These are phyloP conservation scores for Drosophila mauritiana DNA, from an alignment of 1,140 invertebrate genomes.

Conservation along the genomic window DNA sequence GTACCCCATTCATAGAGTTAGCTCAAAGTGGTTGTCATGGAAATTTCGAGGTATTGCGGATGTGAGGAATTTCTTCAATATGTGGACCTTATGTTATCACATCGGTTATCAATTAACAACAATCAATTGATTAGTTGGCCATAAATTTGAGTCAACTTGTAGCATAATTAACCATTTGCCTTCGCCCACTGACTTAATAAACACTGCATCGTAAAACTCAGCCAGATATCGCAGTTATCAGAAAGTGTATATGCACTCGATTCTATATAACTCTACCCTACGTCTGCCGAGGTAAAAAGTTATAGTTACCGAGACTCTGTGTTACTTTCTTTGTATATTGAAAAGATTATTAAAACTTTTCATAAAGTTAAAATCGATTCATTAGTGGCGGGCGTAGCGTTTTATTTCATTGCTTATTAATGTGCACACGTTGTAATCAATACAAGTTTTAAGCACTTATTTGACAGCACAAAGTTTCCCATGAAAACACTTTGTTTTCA, in stretches of 20 bases:
- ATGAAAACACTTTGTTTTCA: too few relatives aligned
- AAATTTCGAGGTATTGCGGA: not conserved
- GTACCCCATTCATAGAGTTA: not conserved
- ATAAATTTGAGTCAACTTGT: slow-evolving; percentile 27
- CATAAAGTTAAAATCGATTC: too few relatives aligned
- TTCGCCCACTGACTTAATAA: slow-evolving; percentile 17
- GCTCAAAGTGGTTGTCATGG: not conserved
- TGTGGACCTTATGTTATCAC: slow-evolving; percentile 5
- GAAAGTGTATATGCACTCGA: not conserved
- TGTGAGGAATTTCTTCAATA: slow-evolving; percentile 2
- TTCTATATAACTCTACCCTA: too few relatives aligned
- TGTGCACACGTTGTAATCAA: too few relatives aligned
- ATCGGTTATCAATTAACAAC: slow-evolving; percentile 27
- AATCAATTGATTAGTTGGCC: slow-evolving; percentile 2
- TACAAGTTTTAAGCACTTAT: too few relatives aligned
- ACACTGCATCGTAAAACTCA: slow-evolving; percentile 14
- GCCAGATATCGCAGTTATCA: slow-evolving; percentile 15
- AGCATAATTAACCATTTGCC: slow-evolving; percentile 8
- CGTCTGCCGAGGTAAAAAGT: too few relatives aligned
- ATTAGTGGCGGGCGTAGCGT: too few relatives aligned
- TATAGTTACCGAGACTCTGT: too few relatives aligned
- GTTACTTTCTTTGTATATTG: too few relatives aligned
- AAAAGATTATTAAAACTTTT: too few relatives aligned
- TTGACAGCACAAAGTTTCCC: too few relatives aligned
- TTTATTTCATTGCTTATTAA: too few relatives aligned